Evolutionary conservation across 2,113 vertebrate genomes (phyloP).

Genomic region (Sula dactylatra): DNA sequence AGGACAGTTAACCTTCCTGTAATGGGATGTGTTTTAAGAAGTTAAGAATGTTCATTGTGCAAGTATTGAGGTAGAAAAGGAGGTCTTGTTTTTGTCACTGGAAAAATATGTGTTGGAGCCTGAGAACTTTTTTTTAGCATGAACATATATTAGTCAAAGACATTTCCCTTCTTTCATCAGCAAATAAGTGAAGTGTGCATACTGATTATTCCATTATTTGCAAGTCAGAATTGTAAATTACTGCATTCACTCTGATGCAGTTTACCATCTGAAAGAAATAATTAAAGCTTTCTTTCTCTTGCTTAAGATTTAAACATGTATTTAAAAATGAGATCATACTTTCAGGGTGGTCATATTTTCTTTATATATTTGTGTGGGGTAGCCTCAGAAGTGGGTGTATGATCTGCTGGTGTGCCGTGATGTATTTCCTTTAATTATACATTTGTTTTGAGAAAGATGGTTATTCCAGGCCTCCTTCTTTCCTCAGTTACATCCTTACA

Average conservation of each 20-base stretch:
- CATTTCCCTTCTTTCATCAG: not conserved
- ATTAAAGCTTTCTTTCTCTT: slow-evolving; percentile 35
- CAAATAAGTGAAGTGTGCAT: not conserved
- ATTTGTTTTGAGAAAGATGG: not conserved
- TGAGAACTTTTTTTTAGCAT: not conserved
- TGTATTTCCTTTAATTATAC: slow-evolving; percentile 36
- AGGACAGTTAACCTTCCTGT: not conserved
- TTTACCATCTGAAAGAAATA: slow-evolving; percentile 47
- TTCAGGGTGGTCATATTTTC: not conserved
- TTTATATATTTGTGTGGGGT: not conserved
- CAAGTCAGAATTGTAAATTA: slow-evolving; percentile 6
- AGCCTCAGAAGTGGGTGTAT: slow-evolving; percentile 2
- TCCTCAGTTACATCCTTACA: not conserved
- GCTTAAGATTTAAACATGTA: not conserved
- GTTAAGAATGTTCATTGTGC: not conserved
- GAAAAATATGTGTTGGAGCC: not conserved
- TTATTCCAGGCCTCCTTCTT: not conserved
- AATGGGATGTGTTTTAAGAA: not conserved
- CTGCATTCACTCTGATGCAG: not conserved
- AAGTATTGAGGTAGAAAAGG: not conserved
- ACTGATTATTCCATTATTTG: slow-evolving; percentile 1
- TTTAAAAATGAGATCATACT: slow-evolving; percentile 60
- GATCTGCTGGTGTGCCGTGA: not conserved
- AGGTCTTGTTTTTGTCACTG: not conserved
- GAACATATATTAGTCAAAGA: not conserved